phyloP scores from a whole-genome alignment of 2,797 vertebrate species.

The Taenioides sp. region DNA sequence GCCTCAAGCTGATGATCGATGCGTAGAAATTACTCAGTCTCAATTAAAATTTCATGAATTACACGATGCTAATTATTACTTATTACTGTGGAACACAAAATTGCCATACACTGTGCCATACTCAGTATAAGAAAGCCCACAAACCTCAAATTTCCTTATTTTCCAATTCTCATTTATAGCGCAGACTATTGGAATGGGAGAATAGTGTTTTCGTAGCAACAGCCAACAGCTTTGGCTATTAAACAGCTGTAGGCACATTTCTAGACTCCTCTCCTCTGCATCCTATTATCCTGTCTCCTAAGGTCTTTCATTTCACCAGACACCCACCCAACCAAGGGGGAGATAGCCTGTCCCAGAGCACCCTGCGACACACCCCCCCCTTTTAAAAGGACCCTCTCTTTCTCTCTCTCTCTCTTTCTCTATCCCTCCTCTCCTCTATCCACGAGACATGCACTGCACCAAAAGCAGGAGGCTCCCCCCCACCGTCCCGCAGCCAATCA shows the following conservation, averaged over 20 bases:
- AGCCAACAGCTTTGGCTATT: constrained; percentile 8
- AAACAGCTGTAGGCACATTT: constrained; percentile 11
- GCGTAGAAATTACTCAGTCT: too few species aligned
- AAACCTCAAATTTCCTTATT: not conserved
- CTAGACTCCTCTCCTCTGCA: not conserved
- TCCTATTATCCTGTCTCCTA: constrained; percentile 10
- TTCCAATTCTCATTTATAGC: constrained; percentile 16
- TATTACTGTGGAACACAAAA: too few species aligned
- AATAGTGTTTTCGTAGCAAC: constrained; percentile 10
- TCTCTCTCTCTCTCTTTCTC: constrained; percentile 11
- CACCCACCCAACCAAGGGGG: constrained; percentile 1
- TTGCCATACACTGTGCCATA: too few species aligned
- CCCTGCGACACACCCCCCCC: constrained; percentile 39
- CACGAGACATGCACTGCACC: constrained; percentile 44
- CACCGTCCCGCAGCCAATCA: constrained; percentile 43
- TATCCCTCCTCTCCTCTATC: constrained; percentile 13
- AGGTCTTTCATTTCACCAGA: not conserved
- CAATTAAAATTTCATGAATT: too few species aligned
- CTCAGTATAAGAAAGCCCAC: too few species aligned
- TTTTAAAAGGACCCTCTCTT: constrained; percentile 31
- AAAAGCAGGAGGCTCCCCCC: constrained; percentile 33
- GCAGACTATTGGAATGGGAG: constrained; percentile 15
- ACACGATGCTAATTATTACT: too few species aligned
- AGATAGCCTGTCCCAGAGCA: constrained; percentile 31
- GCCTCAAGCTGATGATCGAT: too few species aligned